Percentiles rank a stretch among this genome's conserved stretches.
Evolutionary conservation across 2,888 invertebrate genomes (phyloP).

Genomic region (Aspidiotus rigidus): DNA sequence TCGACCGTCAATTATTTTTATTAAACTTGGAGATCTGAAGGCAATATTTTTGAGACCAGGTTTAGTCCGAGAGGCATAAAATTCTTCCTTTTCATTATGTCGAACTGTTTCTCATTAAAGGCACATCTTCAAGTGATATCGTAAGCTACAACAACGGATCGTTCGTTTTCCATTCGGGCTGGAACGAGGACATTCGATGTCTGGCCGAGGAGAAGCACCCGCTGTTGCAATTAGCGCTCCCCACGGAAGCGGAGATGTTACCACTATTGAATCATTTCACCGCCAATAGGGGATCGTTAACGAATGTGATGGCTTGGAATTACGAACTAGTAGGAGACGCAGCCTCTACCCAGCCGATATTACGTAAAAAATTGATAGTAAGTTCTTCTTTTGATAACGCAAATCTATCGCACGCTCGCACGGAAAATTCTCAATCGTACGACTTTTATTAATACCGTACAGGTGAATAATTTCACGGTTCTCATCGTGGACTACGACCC

Average conservation of each 20-base stretch:
- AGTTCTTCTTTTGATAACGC: constrained; percentile 27
- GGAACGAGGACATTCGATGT: constrained; percentile 63
- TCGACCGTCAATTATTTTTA: too few relatives aligned
- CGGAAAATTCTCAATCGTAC: too few relatives aligned
- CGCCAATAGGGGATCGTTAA: constrained; percentile 61
- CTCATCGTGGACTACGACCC: constrained; percentile 89
- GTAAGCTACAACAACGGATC: constrained; percentile 70
- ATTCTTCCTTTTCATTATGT: too few relatives aligned
- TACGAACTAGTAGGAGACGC: constrained; percentile 78
- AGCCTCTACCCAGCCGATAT: constrained; percentile 65
- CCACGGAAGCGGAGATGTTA: constrained; percentile 81
- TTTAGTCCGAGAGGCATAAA: too few relatives aligned
- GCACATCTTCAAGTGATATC: constrained; percentile 54
- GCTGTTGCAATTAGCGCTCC: constrained; percentile 68
- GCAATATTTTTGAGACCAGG: too few relatives aligned
- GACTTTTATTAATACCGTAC: constrained; percentile 28
- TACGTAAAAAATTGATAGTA: constrained; percentile 46
- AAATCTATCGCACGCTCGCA: too few relatives aligned
- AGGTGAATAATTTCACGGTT: constrained; percentile 84
- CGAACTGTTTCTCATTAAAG: constrained; percentile 40
- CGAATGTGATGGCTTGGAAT: constrained; percentile 69
- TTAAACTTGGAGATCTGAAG: too few relatives aligned
- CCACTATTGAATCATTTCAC: constrained; percentile 82
- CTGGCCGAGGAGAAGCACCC: constrained; percentile 74
- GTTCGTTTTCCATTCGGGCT: constrained; percentile 61